Evolutionary conservation across 2,888 invertebrate genomes (phyloP), one percentile per base, ranked within the genome.

Genomic region (Patella caerulea): DNA sequence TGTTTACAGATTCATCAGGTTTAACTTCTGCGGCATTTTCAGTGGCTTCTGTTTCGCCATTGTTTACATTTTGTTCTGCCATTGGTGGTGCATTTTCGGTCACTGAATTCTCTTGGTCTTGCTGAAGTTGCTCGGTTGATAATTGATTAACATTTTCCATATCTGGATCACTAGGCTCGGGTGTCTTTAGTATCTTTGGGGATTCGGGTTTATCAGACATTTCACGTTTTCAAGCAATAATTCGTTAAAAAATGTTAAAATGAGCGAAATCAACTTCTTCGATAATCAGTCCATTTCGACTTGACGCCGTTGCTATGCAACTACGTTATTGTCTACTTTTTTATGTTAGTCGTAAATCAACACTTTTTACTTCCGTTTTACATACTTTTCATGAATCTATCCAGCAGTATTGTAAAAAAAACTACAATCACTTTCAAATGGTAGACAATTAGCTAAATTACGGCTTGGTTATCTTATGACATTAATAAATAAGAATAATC

Each of bases 201-300:
- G 77, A 77, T 65, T 78, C 82, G 75, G 81, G 82, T 52, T 83
- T 81, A 78, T 85, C 85, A 59, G 85, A 82, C 85, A 85, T 85
- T 72, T 54, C 73, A n/a, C 73, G n/a, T n/a, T 34, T 24, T 70
- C 53, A 12, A 70, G 34, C n/a, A 17, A 52, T 34, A 12, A 19
- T 9, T 34, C 7, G 45, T 72, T 29, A 73, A 19, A 54, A 73
- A 17, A 72, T 19, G 72, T 53, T 29, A 9, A 24, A 19, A 34
- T 73, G 29, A 73, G n/a, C 17, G 54, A 24, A 73, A 11, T 53
- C 19, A 19, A 17, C 24, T 34, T 34, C n/a, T 15, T 1, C 11
- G 29, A 34, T 71, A 24, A 73, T 52, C 7, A 24, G 19, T 73
- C 53, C 19, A 17, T 11, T n/a, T 52, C 59, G 59, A 53, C 54